Base-by-base conservation (phyloP, 1,140 invertebrate genomes). In the Pogonognathellus flavescens region DNA sequence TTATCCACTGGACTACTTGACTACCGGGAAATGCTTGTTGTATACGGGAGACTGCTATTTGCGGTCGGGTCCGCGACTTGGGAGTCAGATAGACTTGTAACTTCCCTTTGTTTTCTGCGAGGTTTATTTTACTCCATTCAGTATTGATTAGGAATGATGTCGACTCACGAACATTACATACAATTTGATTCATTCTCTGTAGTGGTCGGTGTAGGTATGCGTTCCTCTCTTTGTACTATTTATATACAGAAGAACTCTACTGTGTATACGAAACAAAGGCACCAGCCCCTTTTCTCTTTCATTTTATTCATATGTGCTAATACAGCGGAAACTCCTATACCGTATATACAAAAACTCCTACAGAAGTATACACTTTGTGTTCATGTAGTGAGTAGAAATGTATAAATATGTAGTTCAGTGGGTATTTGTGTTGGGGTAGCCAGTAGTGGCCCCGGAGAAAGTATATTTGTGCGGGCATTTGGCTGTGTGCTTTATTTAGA, bases 141-240 rank as follows among this genome's bases (percentile, higher is more conserved):
- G 31, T 66, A 66, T 66, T 66, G 62, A 66, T 66, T 66, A 66
- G 20, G 25, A 76, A 13, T 76, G 70, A 18, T 31, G 70, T 25
- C 31, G 10, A 76, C 31, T 76, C 70, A 76, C 70, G 70, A 76
- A 76, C 70, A 76, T 76, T 49, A 76, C 70, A 49, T 31, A 41
- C 31, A 41, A 76, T 76, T 76, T 76, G 31, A 76, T 76, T 76
- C 70, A 76, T 76, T 76, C 70, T 16, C 62, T 66, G 49, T 76
- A 41, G 70, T 49, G 31, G 49, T 66, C 20, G 20, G 22, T 66
- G 62, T 41, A 41, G 6, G 31, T 41, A 41, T 41, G 31, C 31
- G 31, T 41, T 1, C 31, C 31, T 41, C 6, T 41, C 31, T 41
- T 41, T 41, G 31, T 41, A 41, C 31, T 41, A 1, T 41, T 41